Evolutionary conservation across 2,888 invertebrate genomes (phyloP).

Genomic region (Thumatha senex): DNA sequence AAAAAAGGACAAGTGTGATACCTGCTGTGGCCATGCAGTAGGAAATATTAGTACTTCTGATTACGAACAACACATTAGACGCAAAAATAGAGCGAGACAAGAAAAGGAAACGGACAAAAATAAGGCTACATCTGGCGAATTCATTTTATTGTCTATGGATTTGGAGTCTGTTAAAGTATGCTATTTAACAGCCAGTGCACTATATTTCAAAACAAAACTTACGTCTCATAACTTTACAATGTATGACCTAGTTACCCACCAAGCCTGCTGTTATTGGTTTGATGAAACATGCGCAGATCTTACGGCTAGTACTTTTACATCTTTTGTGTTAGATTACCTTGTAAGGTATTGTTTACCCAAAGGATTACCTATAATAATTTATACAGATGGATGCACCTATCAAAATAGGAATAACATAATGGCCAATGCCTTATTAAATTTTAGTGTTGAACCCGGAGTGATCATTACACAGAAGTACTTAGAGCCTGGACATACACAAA

Average conservation of each 20-base stretch:
- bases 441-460: conserved; percentile 6
- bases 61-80: conserved; percentile 6
- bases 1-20: conserved; percentile 37
- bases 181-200: conserved; percentile 13
- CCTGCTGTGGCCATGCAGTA: conserved; percentile 4
- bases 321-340: conserved; percentile 27
- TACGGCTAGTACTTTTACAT: conserved; percentile 29
- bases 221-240: conserved; percentile 34
- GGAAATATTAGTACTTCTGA: not conserved
- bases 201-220: conserved; percentile 31
- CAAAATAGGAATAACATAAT: not conserved
- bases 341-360: conserved; percentile 14
- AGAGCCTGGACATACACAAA: conserved; percentile 10
- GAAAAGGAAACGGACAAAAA: conserved; percentile 31
- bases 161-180: conserved; percentile 32
- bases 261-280: conserved; percentile 34
- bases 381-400: not conserved
- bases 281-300: conserved; percentile 26
- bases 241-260: conserved; percentile 19
- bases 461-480: conserved; percentile 12
- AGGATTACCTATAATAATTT: not conserved
- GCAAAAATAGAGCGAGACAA: conserved; percentile 21
- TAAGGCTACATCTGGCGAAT: conserved; percentile 17
- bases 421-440: conserved; percentile 8
- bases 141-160: conserved; percentile 30